phyloP scores from a whole-genome alignment of 2,113 vertebrate species.

The Acrocephalus arundinaceus region DNA sequence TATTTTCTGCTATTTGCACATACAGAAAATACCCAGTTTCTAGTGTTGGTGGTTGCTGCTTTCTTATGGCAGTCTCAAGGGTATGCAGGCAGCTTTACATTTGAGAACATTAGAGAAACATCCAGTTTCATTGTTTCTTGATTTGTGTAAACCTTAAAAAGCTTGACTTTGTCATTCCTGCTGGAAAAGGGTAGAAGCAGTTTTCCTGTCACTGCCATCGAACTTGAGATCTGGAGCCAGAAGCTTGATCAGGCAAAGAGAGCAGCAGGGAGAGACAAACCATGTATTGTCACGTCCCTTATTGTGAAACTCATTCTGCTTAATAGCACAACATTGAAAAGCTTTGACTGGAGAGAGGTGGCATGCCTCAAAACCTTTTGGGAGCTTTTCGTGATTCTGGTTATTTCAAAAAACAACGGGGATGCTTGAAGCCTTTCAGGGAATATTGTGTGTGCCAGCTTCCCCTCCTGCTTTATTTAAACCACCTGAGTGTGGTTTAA shows the following conservation, averaged over 20 bases:
- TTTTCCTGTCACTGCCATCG: not conserved
- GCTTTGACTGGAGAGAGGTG: not conserved
- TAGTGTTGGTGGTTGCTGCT: not conserved
- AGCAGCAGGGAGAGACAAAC: not conserved
- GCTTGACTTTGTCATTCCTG: not conserved
- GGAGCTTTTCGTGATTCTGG: not conserved
- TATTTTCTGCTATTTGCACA: not conserved
- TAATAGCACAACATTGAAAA: not conserved
- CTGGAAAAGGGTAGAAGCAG: not conserved
- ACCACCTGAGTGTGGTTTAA: not conserved
- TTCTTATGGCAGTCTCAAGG: not conserved
- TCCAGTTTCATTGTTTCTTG: not conserved
- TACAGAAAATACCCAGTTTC: not conserved
- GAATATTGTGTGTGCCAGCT: not conserved
- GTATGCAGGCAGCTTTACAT: not conserved
- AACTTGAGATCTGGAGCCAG: not conserved
- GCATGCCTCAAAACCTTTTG: not conserved
- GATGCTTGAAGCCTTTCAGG: not conserved
- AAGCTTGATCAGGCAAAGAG: not conserved
- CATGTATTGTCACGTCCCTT: accelerated
- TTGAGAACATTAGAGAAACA: not conserved
- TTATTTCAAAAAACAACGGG: not conserved
- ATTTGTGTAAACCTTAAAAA: not conserved
- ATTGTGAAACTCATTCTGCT: not conserved
- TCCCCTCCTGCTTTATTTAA: not conserved